These are phyloP conservation scores for Origma solitaria DNA, from an alignment of 2,113 vertebrate species.

Conservation along the genomic window DNA sequence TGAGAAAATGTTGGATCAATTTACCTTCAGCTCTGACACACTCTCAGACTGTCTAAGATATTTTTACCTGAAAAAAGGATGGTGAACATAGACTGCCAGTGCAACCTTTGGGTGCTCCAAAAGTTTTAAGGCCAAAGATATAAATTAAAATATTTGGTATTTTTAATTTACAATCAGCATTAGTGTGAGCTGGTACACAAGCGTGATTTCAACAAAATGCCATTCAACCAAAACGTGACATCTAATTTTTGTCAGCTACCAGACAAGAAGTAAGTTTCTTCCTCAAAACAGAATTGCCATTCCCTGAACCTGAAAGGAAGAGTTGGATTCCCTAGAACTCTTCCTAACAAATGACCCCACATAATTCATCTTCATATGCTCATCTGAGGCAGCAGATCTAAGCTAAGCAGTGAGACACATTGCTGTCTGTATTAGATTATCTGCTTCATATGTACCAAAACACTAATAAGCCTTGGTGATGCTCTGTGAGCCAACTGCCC, in stretches of 20 bases:
- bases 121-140: not conserved
- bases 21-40: not conserved
- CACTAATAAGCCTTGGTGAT: not conserved
- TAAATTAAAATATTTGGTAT: not conserved
- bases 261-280: not conserved
- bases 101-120: not conserved
- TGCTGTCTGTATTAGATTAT: constrained; percentile 21
- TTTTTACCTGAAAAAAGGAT: not conserved
- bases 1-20: not conserved
- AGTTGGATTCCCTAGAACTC: not conserved
- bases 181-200: not conserved
- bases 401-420: not conserved
- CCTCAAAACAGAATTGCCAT: not conserved
- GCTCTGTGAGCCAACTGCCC: constrained; percentile 15
- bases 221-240: not conserved
- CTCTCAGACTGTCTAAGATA: not conserved
- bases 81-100: not conserved
- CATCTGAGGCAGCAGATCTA: not conserved
- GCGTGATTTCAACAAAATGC: not conserved
- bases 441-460: not conserved
- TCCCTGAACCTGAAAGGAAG: not conserved
- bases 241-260: not conserved
- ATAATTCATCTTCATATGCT: not conserved
- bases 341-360: not conserved
- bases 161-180: not conserved